Evolutionary conservation across 2,888 invertebrate genomes (phyloP), one percentile per base, ranked within the genome.

Genomic region (Lochmaea capreae): DNA sequence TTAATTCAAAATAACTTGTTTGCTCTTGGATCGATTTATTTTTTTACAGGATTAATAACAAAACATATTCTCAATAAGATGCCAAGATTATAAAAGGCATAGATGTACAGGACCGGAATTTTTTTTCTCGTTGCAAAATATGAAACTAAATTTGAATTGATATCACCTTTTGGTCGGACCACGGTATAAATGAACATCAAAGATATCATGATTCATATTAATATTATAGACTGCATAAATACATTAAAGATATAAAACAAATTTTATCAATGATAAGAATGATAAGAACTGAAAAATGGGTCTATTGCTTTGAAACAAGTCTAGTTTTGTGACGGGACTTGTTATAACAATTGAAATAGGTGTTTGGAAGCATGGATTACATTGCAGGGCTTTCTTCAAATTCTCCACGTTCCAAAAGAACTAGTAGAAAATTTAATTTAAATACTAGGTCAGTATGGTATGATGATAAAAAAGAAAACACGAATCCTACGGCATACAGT

Each of bases 401-500:
- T 63, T 14, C 59, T 12, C 33, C 57, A 3, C 12, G 11, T 12
- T 26, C 42, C 22, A 68, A 61, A 66, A 2, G 22, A 72, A 63
- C n/a, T 52, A 72, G 69, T 33, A 75, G 77, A 43, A 77, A 77
- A 61, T 66, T 71, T 22, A 74, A 74, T 26, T 63, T 65, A 22
- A 72, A 74, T 57, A 73, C 69, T n/a, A 70, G 73, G 49, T 77
- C 77, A 12, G 74, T 76, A 39, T 77, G 77, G 77, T 77, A 77
- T 57, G 77, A 74, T 5, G 65, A 65, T n/a, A 58, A 49, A n/a
- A 18, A 67, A 14, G 11, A 39, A 58, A 57, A 14, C n/a, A n/a
- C 11, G 0, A 16, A 54, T 46, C 14, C 14, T 12, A 46, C 46
- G 26, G 33, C 11, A n/a, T 8, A n/a, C 16, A 14, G 43, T 14